These are phyloP conservation scores for Trichopoda pennipes DNA, from an alignment of 2,888 invertebrate species.

Conservation along the genomic window DNA sequence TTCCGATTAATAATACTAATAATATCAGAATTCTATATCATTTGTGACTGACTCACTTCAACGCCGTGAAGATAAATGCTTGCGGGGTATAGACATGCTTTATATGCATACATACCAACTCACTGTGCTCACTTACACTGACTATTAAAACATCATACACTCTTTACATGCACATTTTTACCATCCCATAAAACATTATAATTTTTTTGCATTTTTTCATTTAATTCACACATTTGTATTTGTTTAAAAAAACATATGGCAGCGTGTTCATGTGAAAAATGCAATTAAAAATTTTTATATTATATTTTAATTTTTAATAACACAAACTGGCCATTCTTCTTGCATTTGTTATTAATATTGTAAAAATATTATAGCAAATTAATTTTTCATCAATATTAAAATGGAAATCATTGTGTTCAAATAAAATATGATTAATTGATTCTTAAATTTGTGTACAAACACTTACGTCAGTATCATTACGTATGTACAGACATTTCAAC, in stretches of 20 bases:
- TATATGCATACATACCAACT: too few relatives aligned
- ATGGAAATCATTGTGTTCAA: background rate
- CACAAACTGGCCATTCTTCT: slow-evolving; percentile 32
- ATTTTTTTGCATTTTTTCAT: background rate
- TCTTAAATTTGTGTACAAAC: slow-evolving; percentile 29
- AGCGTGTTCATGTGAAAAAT: slow-evolving; percentile 79
- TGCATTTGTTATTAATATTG: slow-evolving; percentile 4
- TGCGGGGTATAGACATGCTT: too few relatives aligned
- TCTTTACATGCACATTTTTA: background rate
- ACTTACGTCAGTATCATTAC: background rate
- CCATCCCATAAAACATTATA: slow-evolving; percentile 3
- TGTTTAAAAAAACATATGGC: background rate
- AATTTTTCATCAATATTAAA: slow-evolving; percentile 19
- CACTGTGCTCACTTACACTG: background rate
- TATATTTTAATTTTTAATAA: slow-evolving; percentile 59
- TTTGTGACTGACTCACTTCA: too few relatives aligned
- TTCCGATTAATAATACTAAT: too few relatives aligned
- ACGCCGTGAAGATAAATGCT: too few relatives aligned
- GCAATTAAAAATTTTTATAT: slow-evolving; percentile 77
- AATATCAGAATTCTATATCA: too few relatives aligned
- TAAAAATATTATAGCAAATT: slow-evolving; percentile 2
- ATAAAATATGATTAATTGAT: slow-evolving; percentile 50
- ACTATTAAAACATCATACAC: background rate
- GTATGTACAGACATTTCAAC: too few relatives aligned
- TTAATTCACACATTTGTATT: slow-evolving; percentile 22